These are phyloP conservation scores for Brachionus koreanus DNA, from an alignment of 1,140 invertebrate species.

Conservation along the genomic window DNA sequence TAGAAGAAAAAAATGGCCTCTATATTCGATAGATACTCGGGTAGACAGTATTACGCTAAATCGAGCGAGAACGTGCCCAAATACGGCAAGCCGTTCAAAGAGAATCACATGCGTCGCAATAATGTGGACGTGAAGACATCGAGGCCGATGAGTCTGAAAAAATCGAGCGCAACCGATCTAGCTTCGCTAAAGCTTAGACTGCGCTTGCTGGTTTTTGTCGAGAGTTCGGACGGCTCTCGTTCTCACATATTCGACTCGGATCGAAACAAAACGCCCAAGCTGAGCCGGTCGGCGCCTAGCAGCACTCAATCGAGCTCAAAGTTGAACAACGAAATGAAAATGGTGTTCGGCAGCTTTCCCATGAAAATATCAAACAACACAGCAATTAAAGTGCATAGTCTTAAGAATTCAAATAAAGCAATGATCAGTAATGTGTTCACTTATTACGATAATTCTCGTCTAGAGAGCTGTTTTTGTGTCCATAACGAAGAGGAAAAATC, in stretches of 20 bases:
- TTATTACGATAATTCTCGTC: background rate
- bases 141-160: background rate
- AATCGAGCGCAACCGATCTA: background rate
- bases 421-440: conserved; percentile 43
- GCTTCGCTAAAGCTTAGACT: background rate
- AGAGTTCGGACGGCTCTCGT: background rate
- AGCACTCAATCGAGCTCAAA: background rate
- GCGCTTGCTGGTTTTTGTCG: background rate
- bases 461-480: background rate
- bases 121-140: background rate
- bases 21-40: background rate
- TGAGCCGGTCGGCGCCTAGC: background rate
- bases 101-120: background rate
- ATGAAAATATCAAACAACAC: conserved; percentile 36
- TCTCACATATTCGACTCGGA: conserved; percentile 17
- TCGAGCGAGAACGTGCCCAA: background rate
- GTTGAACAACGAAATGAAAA: conserved; percentile 12
- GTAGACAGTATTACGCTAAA: background rate
- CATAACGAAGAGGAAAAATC: background rate
- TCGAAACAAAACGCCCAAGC: background rate
- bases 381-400: conserved; percentile 28
- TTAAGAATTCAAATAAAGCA: background rate
- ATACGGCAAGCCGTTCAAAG: background rate
- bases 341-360: conserved; percentile 41
- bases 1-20: background rate